These are phyloP conservation scores for Synergus japonicus DNA, from an alignment of 2,888 invertebrate genomes.

Conservation along the genomic window DNA sequence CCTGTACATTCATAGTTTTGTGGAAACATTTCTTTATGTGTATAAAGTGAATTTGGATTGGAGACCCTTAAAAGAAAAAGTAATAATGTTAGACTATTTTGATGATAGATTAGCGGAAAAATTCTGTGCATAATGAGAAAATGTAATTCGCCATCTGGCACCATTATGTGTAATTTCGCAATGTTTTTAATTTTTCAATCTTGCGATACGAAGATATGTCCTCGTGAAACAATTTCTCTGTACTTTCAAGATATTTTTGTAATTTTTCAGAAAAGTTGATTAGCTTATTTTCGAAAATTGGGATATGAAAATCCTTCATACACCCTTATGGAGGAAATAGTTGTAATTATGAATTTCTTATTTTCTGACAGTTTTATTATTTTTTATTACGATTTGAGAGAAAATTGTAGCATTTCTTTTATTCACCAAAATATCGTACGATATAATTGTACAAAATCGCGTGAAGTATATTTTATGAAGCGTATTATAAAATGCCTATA, in stretches of 20 bases:
- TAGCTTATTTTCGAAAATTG: not conserved
- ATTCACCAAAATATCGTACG: not conserved
- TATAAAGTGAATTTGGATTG: too few relatives aligned
- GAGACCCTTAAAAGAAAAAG: not conserved
- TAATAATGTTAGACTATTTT: not conserved
- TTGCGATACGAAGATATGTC: not conserved
- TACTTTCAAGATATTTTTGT: not conserved
- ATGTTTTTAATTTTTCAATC: not conserved
- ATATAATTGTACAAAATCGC: constrained; percentile 16
- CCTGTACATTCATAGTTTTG: not conserved
- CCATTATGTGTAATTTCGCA: not conserved
- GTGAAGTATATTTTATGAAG: constrained; percentile 22
- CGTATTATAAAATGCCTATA: constrained; percentile 11
- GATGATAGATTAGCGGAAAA: not conserved
- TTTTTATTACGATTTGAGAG: not conserved
- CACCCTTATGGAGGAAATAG: not conserved
- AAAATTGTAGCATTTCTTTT: constrained; percentile 3
- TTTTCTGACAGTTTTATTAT: not conserved
- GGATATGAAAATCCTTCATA: not conserved
- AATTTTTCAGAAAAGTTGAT: not conserved
- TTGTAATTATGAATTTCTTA: not conserved
- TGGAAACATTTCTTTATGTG: not conserved
- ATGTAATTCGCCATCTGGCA: not conserved
- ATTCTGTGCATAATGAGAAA: not conserved
- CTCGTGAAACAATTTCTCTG: not conserved